A percentile compares a stretch with the other conserved stretches of the same genome.
These are phyloP conservation scores for Apoderus coryli DNA, from an alignment of 2,888 invertebrate genomes.

Conservation along the genomic window DNA sequence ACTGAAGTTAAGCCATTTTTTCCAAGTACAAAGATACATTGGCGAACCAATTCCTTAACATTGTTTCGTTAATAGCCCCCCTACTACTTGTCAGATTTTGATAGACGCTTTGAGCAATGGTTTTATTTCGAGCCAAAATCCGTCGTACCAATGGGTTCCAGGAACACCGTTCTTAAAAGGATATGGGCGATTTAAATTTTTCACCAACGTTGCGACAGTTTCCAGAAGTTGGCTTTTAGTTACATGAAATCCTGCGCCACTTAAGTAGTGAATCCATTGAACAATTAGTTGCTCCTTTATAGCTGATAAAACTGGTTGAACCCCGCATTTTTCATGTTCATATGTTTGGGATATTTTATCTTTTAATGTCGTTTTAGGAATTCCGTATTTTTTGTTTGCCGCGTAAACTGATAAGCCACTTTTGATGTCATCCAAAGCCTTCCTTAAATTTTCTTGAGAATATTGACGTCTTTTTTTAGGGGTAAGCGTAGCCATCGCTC, in stretches of 20 bases:
- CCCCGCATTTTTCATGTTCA: constrained; percentile 8
- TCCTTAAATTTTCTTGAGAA: too few species aligned
- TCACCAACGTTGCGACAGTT: constrained; percentile 4
- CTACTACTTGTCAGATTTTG: constrained; percentile 8
- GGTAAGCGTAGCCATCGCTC: too few species aligned
- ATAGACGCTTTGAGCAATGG: constrained; percentile 2
- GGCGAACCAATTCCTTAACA: constrained; percentile 5
- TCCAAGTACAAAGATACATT: constrained; percentile 5
- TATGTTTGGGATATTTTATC: constrained; percentile 8
- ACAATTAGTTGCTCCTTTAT: constrained; percentile 7
- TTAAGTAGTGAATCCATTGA: constrained; percentile 8
- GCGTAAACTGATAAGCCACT: too few species aligned
- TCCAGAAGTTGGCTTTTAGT: constrained; percentile 6
- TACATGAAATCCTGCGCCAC: constrained; percentile 8
- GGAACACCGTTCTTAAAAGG: constrained; percentile 1
- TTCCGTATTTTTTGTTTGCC: too few species aligned
- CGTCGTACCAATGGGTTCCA: constrained; percentile 8
- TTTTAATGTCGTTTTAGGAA: constrained; percentile 10
- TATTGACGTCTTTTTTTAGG: too few species aligned
- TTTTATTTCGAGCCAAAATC: constrained; percentile 6
- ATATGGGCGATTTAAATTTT: constrained; percentile 5
- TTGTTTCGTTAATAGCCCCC: constrained; percentile 4
- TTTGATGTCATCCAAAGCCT: too few species aligned
- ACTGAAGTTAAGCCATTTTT: constrained; percentile 6
- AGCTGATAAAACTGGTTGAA: constrained; percentile 7